Conservation (phyloP, 2,113 vertebrate genomes). For the Rhynchopsitta pachyrhyncha region DNA sequence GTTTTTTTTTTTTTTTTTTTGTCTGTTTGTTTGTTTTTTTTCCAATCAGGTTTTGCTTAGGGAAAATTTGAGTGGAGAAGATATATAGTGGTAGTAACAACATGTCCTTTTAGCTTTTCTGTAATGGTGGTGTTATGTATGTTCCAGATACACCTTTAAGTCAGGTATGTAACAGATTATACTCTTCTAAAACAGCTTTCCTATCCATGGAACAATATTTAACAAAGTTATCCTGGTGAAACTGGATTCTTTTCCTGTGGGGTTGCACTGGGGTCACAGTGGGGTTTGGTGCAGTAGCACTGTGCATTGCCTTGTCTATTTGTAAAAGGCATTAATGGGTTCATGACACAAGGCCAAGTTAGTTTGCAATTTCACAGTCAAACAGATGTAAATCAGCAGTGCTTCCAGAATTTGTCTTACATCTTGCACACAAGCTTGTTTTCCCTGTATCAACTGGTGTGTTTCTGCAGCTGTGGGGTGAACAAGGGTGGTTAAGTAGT, state of each 20-base stretch:
- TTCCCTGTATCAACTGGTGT: background rate
- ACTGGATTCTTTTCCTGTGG: background rate
- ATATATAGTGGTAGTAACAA: background rate
- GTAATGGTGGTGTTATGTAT: background rate
- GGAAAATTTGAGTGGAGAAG: background rate
- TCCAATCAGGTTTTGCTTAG: background rate
- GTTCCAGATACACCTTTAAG: background rate
- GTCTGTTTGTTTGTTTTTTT: background rate
- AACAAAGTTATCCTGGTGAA: background rate
- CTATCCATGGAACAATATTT: background rate
- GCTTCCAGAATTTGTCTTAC: background rate
- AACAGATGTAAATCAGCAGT: background rate
- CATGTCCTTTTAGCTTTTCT: background rate
- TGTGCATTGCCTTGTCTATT: background rate
- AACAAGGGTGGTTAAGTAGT: background rate
- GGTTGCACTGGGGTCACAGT: background rate
- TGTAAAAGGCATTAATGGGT: background rate
- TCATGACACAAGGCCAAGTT: background rate
- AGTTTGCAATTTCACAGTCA: background rate
- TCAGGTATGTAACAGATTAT: background rate
- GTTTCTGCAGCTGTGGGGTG: background rate
- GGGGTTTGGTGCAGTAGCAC: background rate
- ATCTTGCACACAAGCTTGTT: background rate
- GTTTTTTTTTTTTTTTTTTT: background rate
- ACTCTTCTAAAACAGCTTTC: background rate